Evolutionary conservation across 2,888 invertebrate species (phyloP).

Genomic region (Dioctria linearis): DNA sequence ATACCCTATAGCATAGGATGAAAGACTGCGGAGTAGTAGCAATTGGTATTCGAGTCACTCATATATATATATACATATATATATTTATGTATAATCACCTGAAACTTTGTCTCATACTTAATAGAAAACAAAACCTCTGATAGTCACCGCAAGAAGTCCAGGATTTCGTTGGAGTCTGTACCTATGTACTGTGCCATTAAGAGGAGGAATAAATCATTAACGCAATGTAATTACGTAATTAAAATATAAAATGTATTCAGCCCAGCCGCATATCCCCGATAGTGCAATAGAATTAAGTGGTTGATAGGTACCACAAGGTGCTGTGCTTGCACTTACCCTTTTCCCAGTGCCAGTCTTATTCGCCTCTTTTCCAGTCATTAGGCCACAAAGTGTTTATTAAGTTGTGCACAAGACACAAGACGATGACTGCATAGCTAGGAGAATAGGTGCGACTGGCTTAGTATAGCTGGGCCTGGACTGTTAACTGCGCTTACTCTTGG

Average conservation of each 20-base stretch:
- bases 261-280: neutral
- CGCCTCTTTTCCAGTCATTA: slow-evolving; percentile 49
- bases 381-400: slow-evolving; percentile 53
- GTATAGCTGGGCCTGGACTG: no score
- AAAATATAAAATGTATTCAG: slow-evolving; percentile 49
- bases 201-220: slow-evolving; percentile 53
- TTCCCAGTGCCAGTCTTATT: slow-evolving; percentile 13
- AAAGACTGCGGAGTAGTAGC: neutral
- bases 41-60: no score
- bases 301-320: slow-evolving; percentile 19
- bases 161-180: neutral
- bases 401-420: slow-evolving; percentile 27
- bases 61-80: no score
- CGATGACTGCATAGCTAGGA: neutral
- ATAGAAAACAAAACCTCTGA: neutral
- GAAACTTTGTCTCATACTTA: no score
- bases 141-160: neutral
- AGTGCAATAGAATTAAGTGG: neutral
- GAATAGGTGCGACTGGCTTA: neutral
- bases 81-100: no score
- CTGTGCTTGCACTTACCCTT: slow-evolving; percentile 29
- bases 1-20: neutral
- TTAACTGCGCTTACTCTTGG: no score
- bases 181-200: slow-evolving; percentile 36
- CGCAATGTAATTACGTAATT: slow-evolving; percentile 54